Evolutionary conservation across 2,797 vertebrate species (phyloP), one percentile per base, ranked within the genome.

Genomic region (Ciconia nigra): DNA sequence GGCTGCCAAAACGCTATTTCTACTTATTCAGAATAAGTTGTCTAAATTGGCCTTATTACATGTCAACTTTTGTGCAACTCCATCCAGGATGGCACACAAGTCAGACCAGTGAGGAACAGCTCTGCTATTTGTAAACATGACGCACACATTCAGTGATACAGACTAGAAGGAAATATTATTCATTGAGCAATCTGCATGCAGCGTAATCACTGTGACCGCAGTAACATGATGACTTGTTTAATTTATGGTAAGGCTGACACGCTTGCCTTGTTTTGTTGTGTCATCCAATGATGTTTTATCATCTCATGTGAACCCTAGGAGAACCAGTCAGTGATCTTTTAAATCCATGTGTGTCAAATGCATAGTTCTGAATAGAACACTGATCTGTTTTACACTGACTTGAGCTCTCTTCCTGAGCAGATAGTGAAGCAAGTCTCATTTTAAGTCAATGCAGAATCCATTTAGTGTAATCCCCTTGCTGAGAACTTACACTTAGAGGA

Each of bases 221-320:
- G 72, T 37, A 78, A 78, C 54, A 9, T 1, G 25, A 80, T 29
- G 59, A 74, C 78, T 96, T 77, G 35, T 42, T 55, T 62, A 8
- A 66, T 90, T 90, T 78, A 89, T 37, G 51, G 78, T 57, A 80
- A 62, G 51, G 39, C 65, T 86, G 92, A 90, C 82, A 95, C 8
- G 7, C 63, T 80, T 85, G 44, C 47, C 37, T 47, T 69, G 59
- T 83, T 90, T 73, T 73, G 33, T 35, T 78, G 33, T 46, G 47
- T 1, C 16, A 79, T 26, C 71, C 73, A 83, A 0, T 57, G 57
- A n/a, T 42, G 71, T 35, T 83, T 77, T 65, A 41, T 77, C 58
- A 85, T 84, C 35, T 78, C n/a, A 7, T 12, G 13, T 77, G 81
- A 92, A 77, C 33, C 49, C 58, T 13, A 22, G 20, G 33, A 85